A percentile compares a stretch with the other conserved stretches of the same genome.
These are phyloP conservation scores for Hemiscyllium ocellatum DNA, from an alignment of 2,113 vertebrate genomes.

Conservation along the genomic window DNA sequence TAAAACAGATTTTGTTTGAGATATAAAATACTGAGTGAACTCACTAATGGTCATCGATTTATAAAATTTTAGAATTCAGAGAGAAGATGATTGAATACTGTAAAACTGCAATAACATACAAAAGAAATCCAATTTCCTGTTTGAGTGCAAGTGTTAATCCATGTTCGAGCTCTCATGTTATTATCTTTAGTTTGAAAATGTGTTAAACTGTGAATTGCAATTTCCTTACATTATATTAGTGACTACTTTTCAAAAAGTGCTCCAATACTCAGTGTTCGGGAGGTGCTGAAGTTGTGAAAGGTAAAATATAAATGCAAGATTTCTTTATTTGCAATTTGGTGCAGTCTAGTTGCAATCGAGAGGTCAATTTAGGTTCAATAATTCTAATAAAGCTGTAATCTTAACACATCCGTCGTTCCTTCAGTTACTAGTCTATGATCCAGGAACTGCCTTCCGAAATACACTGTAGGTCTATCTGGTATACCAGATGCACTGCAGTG, in stretches of 20 bases:
- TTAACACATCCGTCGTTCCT: background rate
- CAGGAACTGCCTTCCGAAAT: background rate
- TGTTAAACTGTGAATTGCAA: background rate
- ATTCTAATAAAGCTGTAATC: background rate
- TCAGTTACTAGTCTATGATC: background rate
- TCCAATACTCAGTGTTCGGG: background rate
- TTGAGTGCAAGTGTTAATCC: background rate
- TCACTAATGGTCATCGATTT: background rate
- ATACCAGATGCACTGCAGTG: too few relatives aligned
- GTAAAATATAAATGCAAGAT: background rate
- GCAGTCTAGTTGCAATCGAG: background rate
- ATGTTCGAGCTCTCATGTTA: background rate
- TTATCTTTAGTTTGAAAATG: slow-evolving; percentile 23
- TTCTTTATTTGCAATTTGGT: background rate
- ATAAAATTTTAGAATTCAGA: slow-evolving; percentile 24
- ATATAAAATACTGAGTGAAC: background rate
- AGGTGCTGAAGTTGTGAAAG: background rate
- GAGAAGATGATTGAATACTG: background rate
- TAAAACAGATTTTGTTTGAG: slow-evolving; percentile 11
- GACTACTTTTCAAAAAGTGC: background rate
- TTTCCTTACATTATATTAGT: background rate
- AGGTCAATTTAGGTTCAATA: background rate
- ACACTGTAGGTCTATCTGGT: background rate
- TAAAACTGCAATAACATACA: background rate
- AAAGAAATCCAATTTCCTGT: slow-evolving; percentile 16